Evolutionary conservation across 2,888 invertebrate species (phyloP).

Genomic region (Sipha maydis): DNA sequence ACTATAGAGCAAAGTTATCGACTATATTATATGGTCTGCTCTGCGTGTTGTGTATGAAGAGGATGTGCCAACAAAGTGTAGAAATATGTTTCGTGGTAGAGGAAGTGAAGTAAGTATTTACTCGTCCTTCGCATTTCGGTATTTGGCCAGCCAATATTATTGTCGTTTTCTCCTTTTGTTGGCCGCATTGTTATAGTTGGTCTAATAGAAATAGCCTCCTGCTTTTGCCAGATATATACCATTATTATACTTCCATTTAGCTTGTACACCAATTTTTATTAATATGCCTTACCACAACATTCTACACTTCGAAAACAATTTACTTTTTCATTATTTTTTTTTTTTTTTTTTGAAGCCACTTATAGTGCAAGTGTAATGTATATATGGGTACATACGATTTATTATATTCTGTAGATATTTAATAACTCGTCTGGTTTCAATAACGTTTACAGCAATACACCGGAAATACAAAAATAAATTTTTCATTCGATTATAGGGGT

Average conservation of each 20-base stretch:
- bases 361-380: neutral
- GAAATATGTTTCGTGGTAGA: neutral
- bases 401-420: neutral
- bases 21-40: neutral
- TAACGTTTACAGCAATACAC: neutral
- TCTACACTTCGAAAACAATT: neutral
- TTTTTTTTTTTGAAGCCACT: neutral
- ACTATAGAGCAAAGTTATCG: too few species aligned
- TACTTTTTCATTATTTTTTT: neutral
- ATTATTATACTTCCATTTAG: conserved; percentile 8
- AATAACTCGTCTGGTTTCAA: neutral
- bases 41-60: neutral
- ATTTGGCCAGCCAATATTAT: conserved; percentile 1
- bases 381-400: neutral
- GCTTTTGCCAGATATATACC: conserved; percentile 1
- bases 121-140: neutral
- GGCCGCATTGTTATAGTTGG: neutral
- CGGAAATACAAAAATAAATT: neutral
- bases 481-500: neutral
- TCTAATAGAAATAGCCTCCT: conserved; percentile 29
- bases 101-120: neutral
- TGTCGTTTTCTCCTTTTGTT: conserved; percentile 28
- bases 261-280: neutral
- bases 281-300: too few species aligned
- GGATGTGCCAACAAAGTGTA: neutral